A percentile compares a stretch with the other conserved stretches of the same genome.
Conservation (phyloP, 2,888 invertebrate species). For the Cepaea hortensis region DNA sequence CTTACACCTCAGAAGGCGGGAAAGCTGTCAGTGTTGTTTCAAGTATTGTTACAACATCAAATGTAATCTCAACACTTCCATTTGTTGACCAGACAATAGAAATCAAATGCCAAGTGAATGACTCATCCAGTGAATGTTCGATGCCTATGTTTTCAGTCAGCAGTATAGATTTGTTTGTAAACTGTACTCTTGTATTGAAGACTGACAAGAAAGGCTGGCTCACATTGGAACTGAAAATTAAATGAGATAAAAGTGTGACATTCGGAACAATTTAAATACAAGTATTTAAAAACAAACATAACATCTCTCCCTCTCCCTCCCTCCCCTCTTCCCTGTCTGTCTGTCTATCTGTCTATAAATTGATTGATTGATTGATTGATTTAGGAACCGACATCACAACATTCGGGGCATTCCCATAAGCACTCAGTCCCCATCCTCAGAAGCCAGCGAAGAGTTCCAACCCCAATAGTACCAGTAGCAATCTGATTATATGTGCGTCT, state of each 20-base stretch:
- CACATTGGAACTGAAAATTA: background rate
- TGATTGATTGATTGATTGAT: too few relatives aligned
- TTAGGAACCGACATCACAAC: too few relatives aligned
- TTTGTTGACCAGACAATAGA: constrained; percentile 10
- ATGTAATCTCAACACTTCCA: background rate
- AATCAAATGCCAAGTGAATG: constrained; percentile 14
- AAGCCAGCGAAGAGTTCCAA: too few relatives aligned
- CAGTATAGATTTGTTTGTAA: background rate
- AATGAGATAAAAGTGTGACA: background rate
- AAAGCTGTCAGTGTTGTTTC: background rate
- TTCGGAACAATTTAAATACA: background rate
- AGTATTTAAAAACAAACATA: too few relatives aligned
- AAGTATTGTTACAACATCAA: background rate
- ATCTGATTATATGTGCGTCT: too few relatives aligned
- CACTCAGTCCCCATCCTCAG: too few relatives aligned
- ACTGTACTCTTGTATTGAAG: constrained; percentile 2
- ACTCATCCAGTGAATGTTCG: constrained; percentile 5
- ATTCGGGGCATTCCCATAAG: too few relatives aligned
- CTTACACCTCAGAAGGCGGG: background rate
- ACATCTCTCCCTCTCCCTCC: too few relatives aligned
- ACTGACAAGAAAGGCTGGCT: background rate
- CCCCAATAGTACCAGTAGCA: too few relatives aligned
- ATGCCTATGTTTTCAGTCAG: background rate
- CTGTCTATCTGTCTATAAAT: too few relatives aligned
- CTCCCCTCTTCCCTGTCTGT: too few relatives aligned